Evolutionary conservation across 1,140 invertebrate genomes (phyloP), one percentile per base, ranked within the genome.

Genomic region (Drosophila miranda): DNA sequence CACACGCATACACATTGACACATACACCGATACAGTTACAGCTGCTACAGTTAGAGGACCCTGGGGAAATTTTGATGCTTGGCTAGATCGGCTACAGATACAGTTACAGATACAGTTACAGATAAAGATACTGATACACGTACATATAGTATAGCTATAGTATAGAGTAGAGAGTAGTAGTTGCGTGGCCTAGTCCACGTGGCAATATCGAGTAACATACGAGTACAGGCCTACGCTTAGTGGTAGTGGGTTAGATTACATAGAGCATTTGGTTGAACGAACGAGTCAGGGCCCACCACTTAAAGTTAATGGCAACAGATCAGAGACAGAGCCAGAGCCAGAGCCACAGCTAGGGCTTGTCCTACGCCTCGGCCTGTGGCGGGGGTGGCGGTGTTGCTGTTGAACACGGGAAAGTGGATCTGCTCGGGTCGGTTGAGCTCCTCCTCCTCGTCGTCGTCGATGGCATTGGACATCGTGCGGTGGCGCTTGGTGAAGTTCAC

Each of bases 331-430:
- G 11, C 11, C 11, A 34, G 11, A 16, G 46, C 2, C 28, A 74
- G 26, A 28, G 54, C 61, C 43, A 80, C 26, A 8, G 28, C 72
- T 21, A 83, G 43, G 16, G 52, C 34, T 16, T 61, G 43, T 48
- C 57, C 34, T 6, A 68, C 2, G 30, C 8, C 8, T 30, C 0
- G 6, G 66, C 16, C 48, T n/a, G 28, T 16, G 50, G 34, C 62
- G 14, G 62, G 19, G 19, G 19, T 68, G 6, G 61, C 56, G 28
- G 67, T 53, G 45, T 67, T 74, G 48, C 71, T 63, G 46, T 62
- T 90, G 57, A 91, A 91, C 16, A 89, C 87, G 1, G 90, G 90
- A 57, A 91, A 91, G 62, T 91, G 90, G 52, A 91, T 91, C 75
- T 91, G 90, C 60, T 91, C 90, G 28, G 90, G 90, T 48, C 80